These are phyloP conservation scores for Lissocephala sabroskyi DNA, from an alignment of 2,888 invertebrate species.

Conservation along the genomic window DNA sequence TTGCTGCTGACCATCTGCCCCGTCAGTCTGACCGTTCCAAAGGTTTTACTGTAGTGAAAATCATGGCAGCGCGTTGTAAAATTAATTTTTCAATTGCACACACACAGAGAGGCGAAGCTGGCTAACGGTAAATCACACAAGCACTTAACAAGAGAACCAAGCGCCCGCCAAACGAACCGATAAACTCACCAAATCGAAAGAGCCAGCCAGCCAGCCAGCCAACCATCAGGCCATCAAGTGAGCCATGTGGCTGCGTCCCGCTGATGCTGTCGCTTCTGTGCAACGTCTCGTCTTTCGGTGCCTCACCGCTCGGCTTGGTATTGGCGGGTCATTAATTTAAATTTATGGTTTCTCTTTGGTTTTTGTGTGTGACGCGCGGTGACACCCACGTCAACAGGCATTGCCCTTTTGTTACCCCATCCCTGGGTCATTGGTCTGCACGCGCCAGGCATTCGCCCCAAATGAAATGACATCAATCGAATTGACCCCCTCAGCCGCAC, in stretches of 20 bases:
- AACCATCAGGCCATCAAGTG: no score
- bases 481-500: no score
- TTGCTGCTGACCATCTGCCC: slow-evolving; percentile 50
- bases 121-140: slow-evolving; percentile 54
- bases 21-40: neutral
- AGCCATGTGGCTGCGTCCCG: no score
- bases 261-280: slow-evolving; percentile 30
- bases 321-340: slow-evolving; percentile 68
- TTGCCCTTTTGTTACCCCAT: slow-evolving; percentile 49
- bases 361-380: slow-evolving; percentile 52
- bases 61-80: slow-evolving; percentile 50
- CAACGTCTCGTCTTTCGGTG: slow-evolving; percentile 27
- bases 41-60: slow-evolving; percentile 30
- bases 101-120: slow-evolving; percentile 31
- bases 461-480: no score
- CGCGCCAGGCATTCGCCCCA: neutral
- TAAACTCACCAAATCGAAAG: no score
- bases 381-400: slow-evolving; percentile 46
- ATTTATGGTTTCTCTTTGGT: slow-evolving; percentile 67
- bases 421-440: slow-evolving; percentile 4
- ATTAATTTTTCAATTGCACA: slow-evolving; percentile 48
- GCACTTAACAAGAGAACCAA: no score
- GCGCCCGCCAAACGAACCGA: no score
- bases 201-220: no score
- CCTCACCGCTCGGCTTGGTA: slow-evolving; percentile 10